Base-by-base conservation (phyloP, 2,888 invertebrate species). In the Slavum lentiscoides region DNA sequence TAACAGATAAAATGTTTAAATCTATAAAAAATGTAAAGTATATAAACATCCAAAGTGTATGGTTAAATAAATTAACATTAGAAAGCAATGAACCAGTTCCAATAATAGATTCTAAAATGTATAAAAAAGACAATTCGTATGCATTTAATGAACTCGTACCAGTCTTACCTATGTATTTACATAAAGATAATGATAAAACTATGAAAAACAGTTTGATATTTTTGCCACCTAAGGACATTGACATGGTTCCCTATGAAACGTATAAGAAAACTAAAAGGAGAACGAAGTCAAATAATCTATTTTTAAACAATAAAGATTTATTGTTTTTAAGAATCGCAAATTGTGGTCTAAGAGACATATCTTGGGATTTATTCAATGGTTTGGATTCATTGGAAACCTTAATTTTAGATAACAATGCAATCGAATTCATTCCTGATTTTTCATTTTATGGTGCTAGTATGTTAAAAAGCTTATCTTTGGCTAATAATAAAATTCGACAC, bases 351-450 rank as follows among this genome's bases (percentile, higher is more conserved):
- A 89, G 89, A 83, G 89, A 90, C 84, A 86, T 92, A 82, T 88
- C 90, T 83, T 91, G 91, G 90, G 91, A 91, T 85, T 90, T 92
- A 89, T 91, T 92, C 85, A 90, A 91, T 82, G 91, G 91, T 6
- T 86, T 92, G 13, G 86, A 87, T 2, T 89, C 88, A 82, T 85
- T 92, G 59, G 87, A 90, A 83, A 90, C 89, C 84, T 88, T 92
- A 83, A 89, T 91, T 53, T 86, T 92, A 53, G 91, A 92, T 83
- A 88, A 88, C 81, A 92, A 92, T 84, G 88, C 89, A 82, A 88
- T 92, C 55, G 88, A 88, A 85, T 89, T 91, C 83, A 88, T 92
- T 80, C 91, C 91, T 19, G 89, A 91, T 74, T 92, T 92, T 85
- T 90, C 91, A 58, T 90, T 92, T 84, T 91, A 91, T 84, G 91